phyloP scores from a whole-genome alignment of 1,140 invertebrate genomes.

The Conus betulinus region DNA sequence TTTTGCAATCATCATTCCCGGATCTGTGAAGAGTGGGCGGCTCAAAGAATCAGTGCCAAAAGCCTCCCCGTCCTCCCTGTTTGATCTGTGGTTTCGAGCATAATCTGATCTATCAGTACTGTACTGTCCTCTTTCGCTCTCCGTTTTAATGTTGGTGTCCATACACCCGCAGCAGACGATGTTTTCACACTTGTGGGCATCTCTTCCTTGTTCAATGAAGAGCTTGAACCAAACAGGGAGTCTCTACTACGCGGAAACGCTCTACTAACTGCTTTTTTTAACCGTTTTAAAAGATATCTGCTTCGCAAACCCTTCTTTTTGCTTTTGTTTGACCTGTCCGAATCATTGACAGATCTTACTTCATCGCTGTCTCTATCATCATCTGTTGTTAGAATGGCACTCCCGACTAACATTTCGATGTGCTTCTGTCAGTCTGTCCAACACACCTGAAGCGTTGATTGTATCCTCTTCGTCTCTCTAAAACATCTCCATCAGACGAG shows the following conservation, averaged over 20 bases:
- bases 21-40: conserved; percentile 58
- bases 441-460: conserved; percentile 35
- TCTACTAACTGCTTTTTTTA: conserved; percentile 57
- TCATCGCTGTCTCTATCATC: conserved; percentile 29
- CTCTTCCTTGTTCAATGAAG: conserved; percentile 37
- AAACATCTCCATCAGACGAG: conserved; percentile 64
- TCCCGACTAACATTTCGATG: conserved; percentile 59
- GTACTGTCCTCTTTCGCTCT: conserved; percentile 25
- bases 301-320: conserved; percentile 40
- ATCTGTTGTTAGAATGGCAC: conserved; percentile 47
- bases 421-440: conserved; percentile 38
- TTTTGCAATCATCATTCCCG: conserved; percentile 45
- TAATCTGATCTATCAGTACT: conserved; percentile 16
- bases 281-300: conserved; percentile 61
- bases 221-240: conserved; percentile 33
- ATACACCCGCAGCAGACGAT: conserved; percentile 14
- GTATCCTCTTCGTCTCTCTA: conserved; percentile 57
- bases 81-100: conserved; percentile 10
- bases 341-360: conserved; percentile 27
- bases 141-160: conserved; percentile 38
- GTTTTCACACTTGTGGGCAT: conserved; percentile 20
- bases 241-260: conserved; percentile 41
- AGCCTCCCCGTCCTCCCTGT: conserved; percentile 32
- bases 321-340: conserved; percentile 24
- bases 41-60: conserved; percentile 45